phyloP scores from a whole-genome alignment of 2,113 vertebrate genomes.

The Platysteira castanea region DNA sequence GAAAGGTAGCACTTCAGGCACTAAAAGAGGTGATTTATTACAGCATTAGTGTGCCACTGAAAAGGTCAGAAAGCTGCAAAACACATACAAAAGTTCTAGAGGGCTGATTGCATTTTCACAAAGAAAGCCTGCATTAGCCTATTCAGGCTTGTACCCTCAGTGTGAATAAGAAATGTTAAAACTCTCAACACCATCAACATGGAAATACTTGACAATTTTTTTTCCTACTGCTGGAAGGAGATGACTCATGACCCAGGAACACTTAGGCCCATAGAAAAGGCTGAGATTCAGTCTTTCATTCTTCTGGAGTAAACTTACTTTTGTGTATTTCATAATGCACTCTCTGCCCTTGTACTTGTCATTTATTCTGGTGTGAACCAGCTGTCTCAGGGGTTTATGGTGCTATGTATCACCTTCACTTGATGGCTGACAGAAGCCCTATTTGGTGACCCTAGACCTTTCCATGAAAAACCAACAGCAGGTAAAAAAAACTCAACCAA shows the following conservation, averaged over 20 bases:
- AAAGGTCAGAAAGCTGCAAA: conserved; percentile 47
- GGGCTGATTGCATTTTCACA: not conserved
- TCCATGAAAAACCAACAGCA: not conserved
- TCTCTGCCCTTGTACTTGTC: not conserved
- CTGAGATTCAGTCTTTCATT: not conserved
- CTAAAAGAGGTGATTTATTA: conserved; percentile 35
- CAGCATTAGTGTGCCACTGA: not conserved
- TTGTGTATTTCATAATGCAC: not conserved
- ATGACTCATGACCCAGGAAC: not conserved
- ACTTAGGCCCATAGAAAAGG: not conserved
- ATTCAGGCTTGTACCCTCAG: not conserved
- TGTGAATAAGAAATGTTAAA: not conserved
- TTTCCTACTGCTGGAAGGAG: not conserved
- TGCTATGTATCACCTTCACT: not conserved
- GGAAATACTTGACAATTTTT: not conserved
- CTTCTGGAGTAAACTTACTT: not conserved
- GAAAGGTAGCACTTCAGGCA: conserved; percentile 10
- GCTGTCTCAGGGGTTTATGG: not conserved
- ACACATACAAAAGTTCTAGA: not conserved
- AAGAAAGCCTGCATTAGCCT: not conserved
- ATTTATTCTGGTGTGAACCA: not conserved
- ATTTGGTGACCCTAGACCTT: not conserved
- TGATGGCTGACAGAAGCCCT: not conserved
- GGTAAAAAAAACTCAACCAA: not conserved
- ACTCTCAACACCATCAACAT: not conserved